Conservation (phyloP, 2,113 vertebrate genomes). For the Xiphophorus hellerii region DNA sequence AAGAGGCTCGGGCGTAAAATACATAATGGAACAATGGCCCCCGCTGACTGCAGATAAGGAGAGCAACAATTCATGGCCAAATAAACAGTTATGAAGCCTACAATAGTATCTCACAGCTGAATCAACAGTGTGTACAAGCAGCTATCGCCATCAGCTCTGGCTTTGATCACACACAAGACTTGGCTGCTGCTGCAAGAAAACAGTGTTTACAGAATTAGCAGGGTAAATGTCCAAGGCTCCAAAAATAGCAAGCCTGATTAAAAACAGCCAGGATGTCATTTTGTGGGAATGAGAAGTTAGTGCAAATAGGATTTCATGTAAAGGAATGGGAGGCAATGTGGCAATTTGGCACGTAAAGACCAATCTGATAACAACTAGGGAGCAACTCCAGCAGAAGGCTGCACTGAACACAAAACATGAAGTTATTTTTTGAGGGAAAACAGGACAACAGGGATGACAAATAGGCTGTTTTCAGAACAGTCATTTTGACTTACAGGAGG, state of each 20-base stretch:
- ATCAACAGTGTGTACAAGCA: slow-evolving; percentile 74
- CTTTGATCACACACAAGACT: slow-evolving; percentile 65
- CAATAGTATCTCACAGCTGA: slow-evolving; percentile 77
- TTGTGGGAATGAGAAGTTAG: slow-evolving; percentile 47
- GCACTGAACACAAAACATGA: slow-evolving; percentile 59
- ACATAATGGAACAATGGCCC: slow-evolving; percentile 76
- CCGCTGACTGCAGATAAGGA: slow-evolving; percentile 70
- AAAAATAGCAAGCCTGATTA: slow-evolving; percentile 63
- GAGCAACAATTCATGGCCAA: slow-evolving; percentile 75
- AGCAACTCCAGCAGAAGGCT: slow-evolving; percentile 50
- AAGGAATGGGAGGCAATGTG: slow-evolving; percentile 28
- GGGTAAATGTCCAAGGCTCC: slow-evolving; percentile 51
- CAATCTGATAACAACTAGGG: slow-evolving; percentile 72
- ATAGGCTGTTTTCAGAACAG: slow-evolving; percentile 16
- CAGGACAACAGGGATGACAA: slow-evolving; percentile 1
- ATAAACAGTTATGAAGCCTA: slow-evolving; percentile 76
- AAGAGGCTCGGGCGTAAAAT: slow-evolving; percentile 45
- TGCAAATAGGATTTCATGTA: slow-evolving; percentile 37
- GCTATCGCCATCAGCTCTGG: slow-evolving; percentile 46
- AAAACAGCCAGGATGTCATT: slow-evolving; percentile 53
- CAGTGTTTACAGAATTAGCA: slow-evolving; percentile 65
- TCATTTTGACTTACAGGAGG: slow-evolving; percentile 12
- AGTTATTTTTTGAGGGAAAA: slow-evolving; percentile 30
- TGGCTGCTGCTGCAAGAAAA: slow-evolving; percentile 58
- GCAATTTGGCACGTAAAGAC: slow-evolving; percentile 32